phyloP scores from a whole-genome alignment of 1,140 invertebrate species.

The Diachasmimorpha longicaudata region DNA sequence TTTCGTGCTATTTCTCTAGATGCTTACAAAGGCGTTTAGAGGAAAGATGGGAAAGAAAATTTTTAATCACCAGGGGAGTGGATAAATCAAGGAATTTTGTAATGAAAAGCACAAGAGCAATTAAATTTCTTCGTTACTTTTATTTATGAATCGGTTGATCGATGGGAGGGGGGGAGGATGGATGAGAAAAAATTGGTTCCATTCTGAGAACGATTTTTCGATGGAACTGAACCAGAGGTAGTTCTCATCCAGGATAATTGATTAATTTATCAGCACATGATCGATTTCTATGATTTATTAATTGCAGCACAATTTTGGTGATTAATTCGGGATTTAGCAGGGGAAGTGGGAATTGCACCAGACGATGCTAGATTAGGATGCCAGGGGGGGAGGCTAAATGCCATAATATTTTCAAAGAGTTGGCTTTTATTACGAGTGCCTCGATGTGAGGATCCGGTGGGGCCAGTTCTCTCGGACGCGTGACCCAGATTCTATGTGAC shows the following conservation, averaged over 20 bases:
- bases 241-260: neutral
- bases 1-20: constrained; percentile 85
- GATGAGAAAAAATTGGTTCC: neutral
- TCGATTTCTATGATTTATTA: neutral
- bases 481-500: neutral
- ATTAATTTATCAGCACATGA: neutral
- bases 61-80: constrained; percentile 23
- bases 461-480: neutral
- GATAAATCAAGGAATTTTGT: constrained; percentile 22
- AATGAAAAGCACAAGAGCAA: constrained; percentile 37
- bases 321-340: neutral
- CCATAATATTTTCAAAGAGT: too few species aligned
- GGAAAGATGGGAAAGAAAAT: constrained; percentile 24
- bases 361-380: too few species aligned
- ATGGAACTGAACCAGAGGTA: neutral
- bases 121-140: neutral
- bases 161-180: neutral
- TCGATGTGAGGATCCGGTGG: neutral
- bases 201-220: neutral
- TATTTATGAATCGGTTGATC: neutral
- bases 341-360: neutral
- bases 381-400: too few species aligned
- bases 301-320: neutral
- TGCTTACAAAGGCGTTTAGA: constrained; percentile 89
- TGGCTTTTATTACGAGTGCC: too few species aligned